These are phyloP conservation scores for Calypte anna DNA, from an alignment of 2,113 vertebrate species.

Conservation along the genomic window DNA sequence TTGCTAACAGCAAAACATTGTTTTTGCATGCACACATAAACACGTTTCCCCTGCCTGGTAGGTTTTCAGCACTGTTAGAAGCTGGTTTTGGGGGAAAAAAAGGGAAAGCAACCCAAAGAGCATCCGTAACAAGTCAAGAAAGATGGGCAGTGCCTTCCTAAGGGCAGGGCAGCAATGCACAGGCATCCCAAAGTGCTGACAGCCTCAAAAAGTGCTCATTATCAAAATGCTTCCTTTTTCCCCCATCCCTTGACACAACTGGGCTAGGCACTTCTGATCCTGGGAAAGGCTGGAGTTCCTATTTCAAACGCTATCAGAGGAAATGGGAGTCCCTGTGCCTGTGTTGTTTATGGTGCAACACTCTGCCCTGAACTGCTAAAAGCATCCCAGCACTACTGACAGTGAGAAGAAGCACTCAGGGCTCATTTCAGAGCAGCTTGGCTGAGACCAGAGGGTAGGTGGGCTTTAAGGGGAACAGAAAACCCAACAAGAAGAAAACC, in stretches of 20 bases:
- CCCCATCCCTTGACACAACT: conserved; percentile 3
- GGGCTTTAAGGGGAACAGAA: conserved; percentile 14
- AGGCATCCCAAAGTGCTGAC: conserved; percentile 43
- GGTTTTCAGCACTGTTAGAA: not conserved
- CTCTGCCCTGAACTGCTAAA: not conserved
- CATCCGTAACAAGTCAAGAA: accelerated
- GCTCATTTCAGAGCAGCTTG: not conserved
- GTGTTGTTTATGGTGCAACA: not conserved
- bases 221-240: conserved; percentile 49
- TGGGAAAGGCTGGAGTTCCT: conserved; percentile 13
- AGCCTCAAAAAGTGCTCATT: not conserved
- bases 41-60: conserved; percentile 17
- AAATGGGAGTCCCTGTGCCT: not conserved
- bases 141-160: not conserved
- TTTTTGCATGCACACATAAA: conserved; percentile 45
- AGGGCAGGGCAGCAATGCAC: not conserved
- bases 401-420: not conserved
- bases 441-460: not conserved
- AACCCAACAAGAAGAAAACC: not conserved
- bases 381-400: not conserved
- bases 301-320: conserved; percentile 20
- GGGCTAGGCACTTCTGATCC: conserved; percentile 4
- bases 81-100: not conserved
- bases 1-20: conserved; percentile 58
- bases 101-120: not conserved